A percentile compares a stretch with the other conserved stretches of the same genome.
Evolutionary conservation across 2,797 vertebrate species (phyloP).

Genomic region (Chromobotia macracanthus): DNA sequence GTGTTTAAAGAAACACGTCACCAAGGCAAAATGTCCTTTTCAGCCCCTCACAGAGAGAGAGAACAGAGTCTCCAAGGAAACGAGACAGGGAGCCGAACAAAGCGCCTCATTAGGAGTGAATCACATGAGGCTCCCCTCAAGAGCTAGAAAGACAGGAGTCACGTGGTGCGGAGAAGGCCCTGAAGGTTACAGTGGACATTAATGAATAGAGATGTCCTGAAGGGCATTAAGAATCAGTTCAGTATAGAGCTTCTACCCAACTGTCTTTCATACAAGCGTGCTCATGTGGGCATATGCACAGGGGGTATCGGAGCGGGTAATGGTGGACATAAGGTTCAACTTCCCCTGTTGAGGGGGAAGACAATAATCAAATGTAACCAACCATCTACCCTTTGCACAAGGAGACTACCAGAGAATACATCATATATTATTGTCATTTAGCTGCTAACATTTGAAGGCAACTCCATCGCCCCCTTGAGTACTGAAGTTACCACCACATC

Average conservation of each 20-base stretch:
- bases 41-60: constrained; percentile 28
- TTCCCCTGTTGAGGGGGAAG: not conserved
- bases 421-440: not conserved
- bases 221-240: constrained; percentile 18
- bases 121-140: constrained; percentile 40
- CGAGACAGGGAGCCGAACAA: constrained; percentile 42
- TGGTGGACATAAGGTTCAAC: not conserved
- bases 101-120: constrained; percentile 56
- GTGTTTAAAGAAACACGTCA: constrained; percentile 25
- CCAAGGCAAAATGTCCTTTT: constrained; percentile 23
- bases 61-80: constrained; percentile 55
- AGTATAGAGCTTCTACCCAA: constrained; percentile 17
- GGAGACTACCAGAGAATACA: not conserved
- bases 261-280: constrained; percentile 4
- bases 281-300: not conserved
- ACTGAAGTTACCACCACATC: not conserved
- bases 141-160: constrained; percentile 33
- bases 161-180: constrained; percentile 39
- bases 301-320: not conserved
- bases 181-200: constrained; percentile 48
- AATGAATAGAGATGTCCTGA: constrained; percentile 39
- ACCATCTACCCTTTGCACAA: not conserved
- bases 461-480: not conserved
- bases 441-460: not conserved
- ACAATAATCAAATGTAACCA: not conserved